Conservation (phyloP, 2,888 invertebrate species). For the Microplitis deprimator region DNA sequence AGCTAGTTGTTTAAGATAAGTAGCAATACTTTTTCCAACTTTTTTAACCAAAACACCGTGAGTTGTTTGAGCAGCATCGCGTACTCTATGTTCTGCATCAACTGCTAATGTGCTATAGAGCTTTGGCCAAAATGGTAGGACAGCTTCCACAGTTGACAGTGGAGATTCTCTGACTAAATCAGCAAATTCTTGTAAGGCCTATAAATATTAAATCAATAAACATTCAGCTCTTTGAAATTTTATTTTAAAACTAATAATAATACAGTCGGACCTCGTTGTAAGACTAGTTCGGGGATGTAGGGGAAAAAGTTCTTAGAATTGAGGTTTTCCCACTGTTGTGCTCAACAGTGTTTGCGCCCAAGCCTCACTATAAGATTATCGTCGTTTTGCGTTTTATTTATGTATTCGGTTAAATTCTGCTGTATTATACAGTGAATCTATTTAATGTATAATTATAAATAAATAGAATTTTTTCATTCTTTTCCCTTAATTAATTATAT, state of each 20-base stretch:
- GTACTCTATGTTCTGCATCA: conserved; percentile 87
- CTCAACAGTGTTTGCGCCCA: no score
- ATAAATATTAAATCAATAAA: conserved; percentile 43
- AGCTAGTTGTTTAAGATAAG: conserved; percentile 82
- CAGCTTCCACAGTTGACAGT: conserved; percentile 78
- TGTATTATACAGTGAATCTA: no score
- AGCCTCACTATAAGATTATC: no score
- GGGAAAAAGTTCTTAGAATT: no score
- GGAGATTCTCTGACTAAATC: conserved; percentile 79
- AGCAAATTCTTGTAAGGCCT: conserved; percentile 88
- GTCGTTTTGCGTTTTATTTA: no score
- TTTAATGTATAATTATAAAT: no score
- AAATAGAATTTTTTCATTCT: no score
- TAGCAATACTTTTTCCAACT: conserved; percentile 84
- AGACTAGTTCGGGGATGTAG: no score
- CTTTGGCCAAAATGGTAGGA: conserved; percentile 88
- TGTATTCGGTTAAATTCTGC: no score
- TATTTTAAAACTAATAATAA: conserved; percentile 15
- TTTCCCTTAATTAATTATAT: no score
- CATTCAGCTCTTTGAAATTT: background rate
- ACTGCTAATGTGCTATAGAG: conserved; percentile 82
- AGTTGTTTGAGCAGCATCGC: conserved; percentile 84
- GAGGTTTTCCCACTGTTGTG: no score
- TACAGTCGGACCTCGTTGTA: no score
- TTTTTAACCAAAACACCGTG: conserved; percentile 79